phyloP scores from a whole-genome alignment of 2,888 invertebrate species.

The Cybosia mesomella region DNA sequence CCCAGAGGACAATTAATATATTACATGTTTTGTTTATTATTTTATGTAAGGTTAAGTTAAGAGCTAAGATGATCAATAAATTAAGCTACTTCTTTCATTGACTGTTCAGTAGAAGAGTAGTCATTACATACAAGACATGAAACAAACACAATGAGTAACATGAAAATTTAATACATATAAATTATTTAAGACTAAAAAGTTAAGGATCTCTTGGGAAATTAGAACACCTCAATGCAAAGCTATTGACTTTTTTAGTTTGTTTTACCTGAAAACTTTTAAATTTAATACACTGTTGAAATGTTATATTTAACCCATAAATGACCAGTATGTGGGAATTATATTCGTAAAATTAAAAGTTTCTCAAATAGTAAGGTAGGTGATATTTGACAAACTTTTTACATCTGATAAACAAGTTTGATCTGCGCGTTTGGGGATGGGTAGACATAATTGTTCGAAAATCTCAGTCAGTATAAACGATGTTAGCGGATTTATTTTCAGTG shows the following conservation, averaged over 20 bases:
- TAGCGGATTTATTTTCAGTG: too few relatives aligned
- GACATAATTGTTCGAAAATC: neutral
- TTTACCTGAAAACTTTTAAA: conserved; percentile 14
- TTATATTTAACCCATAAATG: neutral
- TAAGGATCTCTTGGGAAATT: conserved; percentile 34
- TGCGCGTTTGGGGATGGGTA: too few relatives aligned
- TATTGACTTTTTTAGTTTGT: conserved; percentile 20
- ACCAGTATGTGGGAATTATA: neutral
- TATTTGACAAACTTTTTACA: too few relatives aligned
- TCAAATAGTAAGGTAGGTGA: too few relatives aligned
- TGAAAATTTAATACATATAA: conserved; percentile 19
- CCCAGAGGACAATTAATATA: too few relatives aligned
- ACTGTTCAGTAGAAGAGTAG: neutral
- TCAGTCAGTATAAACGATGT: neutral
- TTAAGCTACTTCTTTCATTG: too few relatives aligned
- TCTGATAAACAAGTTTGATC: neutral
- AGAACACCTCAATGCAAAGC: conserved; percentile 21
- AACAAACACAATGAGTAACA: conserved; percentile 7
- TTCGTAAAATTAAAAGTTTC: neutral
- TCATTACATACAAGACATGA: neutral
- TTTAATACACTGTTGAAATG: neutral
- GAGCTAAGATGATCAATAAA: too few relatives aligned
- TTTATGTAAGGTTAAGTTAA: too few relatives aligned
- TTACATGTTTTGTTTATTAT: too few relatives aligned
- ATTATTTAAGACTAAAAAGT: conserved; percentile 24